Base-by-base conservation (phyloP, 2,113 vertebrate genomes). In the Miniopterus natalensis region DNA sequence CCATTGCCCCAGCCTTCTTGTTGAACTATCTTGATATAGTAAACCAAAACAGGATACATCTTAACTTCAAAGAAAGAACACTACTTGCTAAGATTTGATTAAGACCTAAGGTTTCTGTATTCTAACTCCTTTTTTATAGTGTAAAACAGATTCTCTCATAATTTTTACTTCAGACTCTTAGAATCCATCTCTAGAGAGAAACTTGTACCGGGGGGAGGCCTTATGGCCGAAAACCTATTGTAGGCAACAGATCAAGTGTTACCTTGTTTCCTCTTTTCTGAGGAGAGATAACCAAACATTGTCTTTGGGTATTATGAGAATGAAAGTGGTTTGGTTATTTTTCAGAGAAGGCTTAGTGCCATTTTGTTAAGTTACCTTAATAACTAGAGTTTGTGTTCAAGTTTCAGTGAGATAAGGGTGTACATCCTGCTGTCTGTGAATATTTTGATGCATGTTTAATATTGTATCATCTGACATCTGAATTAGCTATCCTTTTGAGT, bases 321-420 rank as follows among this genome's bases (percentile, higher is more conserved):
- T 93, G 21, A 70, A 88, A 91, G 20, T 66, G 21, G 78, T 66
- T 87, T 23, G 65, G 0, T 84, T 95, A 29, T 74, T 95, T 84
- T 88, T 96, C 75, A 93, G 31, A 91, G 40, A 0, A 55, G 42
- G 14, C 66, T 94, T 78, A 88, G 15, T 92, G 57, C 93, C 57
- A 29, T 84, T 93, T 96, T 90, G 45, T 95, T 93, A 90, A 87
- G 20, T 40, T 83, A 65, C 75, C 31, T 93, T 78, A 47, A 86
- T 36, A 83, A 59, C 36, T 65, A 31, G 63, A 73, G 23, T 73
- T 90, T 42, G 57, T 66, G 66, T 53, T 71, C 29, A 92, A 51
- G 59, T 81, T 90, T 80, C 36, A 68, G 51, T 75, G 65, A 80
- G 42, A 51, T 79, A 74, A 65, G 12, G 55, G 12, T 49, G 12